phyloP scores from a whole-genome alignment of 2,797 vertebrate genomes.

The Pseudochaenichthys georgianus region DNA sequence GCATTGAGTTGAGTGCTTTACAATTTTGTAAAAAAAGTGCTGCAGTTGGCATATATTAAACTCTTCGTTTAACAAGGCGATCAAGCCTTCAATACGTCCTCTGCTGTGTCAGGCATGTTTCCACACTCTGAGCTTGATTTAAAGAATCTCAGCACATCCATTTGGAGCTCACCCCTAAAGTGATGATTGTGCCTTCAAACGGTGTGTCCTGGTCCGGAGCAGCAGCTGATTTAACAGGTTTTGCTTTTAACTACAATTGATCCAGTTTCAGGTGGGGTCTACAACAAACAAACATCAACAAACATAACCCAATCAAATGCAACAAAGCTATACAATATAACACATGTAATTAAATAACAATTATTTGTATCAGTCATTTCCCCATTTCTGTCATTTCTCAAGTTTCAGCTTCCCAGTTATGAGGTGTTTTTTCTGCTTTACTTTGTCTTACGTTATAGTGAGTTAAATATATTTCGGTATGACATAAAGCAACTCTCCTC shows the following conservation, averaged over 20 bases:
- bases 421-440: neutral
- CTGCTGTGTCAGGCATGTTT: conserved; percentile 70
- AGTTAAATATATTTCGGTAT: neutral
- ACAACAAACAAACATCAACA: neutral
- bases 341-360: conserved; percentile 1
- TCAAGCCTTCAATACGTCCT: conserved; percentile 56
- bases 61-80: conserved; percentile 62
- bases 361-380: neutral
- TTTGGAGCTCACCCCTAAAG: conserved; percentile 21
- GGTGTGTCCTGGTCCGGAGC: neutral
- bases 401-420: neutral
- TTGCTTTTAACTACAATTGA: conserved; percentile 5
- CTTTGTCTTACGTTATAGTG: conserved; percentile 9
- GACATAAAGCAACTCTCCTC: neutral
- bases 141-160: conserved; percentile 52
- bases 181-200: conserved; percentile 36
- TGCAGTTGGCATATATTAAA: conserved; percentile 63
- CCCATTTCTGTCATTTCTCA: neutral
- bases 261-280: neutral
- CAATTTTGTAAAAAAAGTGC: conserved; percentile 43
- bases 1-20: neutral
- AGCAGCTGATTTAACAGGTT: conserved; percentile 18
- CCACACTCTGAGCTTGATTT: conserved; percentile 59
- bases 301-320: neutral
- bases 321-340: neutral